phyloP scores from a whole-genome alignment of 1,140 invertebrate genomes.

The Drosophila tsacasi region DNA sequence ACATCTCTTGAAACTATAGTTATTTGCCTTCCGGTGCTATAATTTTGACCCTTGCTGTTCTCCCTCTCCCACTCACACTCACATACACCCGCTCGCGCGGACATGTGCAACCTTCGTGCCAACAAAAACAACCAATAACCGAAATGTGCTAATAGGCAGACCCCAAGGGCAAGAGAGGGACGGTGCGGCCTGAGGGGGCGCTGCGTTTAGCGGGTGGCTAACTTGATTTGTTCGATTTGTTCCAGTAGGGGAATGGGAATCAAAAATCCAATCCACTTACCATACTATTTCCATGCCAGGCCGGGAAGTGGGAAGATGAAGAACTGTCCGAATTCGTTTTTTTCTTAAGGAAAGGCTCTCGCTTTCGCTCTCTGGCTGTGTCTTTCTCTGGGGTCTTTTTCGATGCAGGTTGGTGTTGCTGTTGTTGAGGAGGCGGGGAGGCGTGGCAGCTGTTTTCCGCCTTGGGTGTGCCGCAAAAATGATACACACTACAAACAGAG shows the following conservation, averaged over 20 bases:
- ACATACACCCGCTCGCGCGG: not conserved
- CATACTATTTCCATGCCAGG: conserved; percentile 43
- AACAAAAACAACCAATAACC: conserved; percentile 45
- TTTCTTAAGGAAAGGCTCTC: not conserved
- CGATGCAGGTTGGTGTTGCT: conserved; percentile 15
- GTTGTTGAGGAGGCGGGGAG: not conserved
- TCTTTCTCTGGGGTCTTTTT: conserved; percentile 1
- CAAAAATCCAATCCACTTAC: conserved; percentile 32
- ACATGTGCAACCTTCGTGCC: conserved; percentile 27
- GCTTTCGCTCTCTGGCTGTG: not conserved
- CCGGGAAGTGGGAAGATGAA: conserved; percentile 27
- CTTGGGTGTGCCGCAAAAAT: conserved; percentile 44
- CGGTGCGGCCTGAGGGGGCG: not conserved
- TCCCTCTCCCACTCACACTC: not conserved
- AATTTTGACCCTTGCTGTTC: conserved; percentile 13
- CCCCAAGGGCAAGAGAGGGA: conserved; percentile 24
- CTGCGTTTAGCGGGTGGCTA: conserved; percentile 34
- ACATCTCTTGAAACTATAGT: too few species aligned
- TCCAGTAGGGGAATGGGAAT: conserved; percentile 10
- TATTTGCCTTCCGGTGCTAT: not conserved
- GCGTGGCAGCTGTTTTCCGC: conserved; percentile 15
- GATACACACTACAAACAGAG: conserved; percentile 16
- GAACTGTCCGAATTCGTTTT: conserved; percentile 9
- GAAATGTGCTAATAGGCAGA: conserved; percentile 36
- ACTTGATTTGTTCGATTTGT: conserved; percentile 31